phyloP scores from a whole-genome alignment of 2,113 vertebrate genomes.

The Poeciliopsis prolifica region DNA sequence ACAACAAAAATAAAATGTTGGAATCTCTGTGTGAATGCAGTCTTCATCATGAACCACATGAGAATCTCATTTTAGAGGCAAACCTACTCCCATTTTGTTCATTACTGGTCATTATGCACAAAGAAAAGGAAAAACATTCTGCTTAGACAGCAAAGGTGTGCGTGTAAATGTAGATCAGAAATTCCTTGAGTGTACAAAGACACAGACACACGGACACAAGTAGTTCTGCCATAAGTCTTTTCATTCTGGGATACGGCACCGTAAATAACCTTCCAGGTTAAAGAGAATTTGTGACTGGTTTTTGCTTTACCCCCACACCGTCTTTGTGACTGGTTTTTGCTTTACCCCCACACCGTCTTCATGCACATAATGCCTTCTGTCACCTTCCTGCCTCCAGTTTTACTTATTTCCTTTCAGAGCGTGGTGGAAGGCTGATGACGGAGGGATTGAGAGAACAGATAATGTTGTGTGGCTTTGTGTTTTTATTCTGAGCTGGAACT shows the following conservation, averaged over 20 bases:
- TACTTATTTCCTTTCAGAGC: slow-evolving; percentile 17
- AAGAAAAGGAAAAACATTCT: background rate
- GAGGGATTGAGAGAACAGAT: slow-evolving; percentile 6
- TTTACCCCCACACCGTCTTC: slow-evolving; percentile 35
- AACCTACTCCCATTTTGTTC: too few species aligned
- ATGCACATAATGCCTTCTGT: slow-evolving; percentile 39
- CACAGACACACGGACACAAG: background rate
- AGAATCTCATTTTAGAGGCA: too few species aligned
- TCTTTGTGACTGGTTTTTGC: slow-evolving; percentile 57
- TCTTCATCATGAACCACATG: too few species aligned
- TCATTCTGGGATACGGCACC: background rate
- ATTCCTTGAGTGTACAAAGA: background rate
- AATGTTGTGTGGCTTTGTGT: slow-evolving; percentile 21
- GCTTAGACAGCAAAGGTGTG: background rate
- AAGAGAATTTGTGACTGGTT: slow-evolving; percentile 36
- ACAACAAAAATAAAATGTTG: too few species aligned
- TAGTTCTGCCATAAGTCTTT: slow-evolving; percentile 6
- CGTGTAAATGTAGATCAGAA: background rate
- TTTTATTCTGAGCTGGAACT: background rate
- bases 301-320: slow-evolving; percentile 14
- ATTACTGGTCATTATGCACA: background rate
- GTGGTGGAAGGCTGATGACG: slow-evolving; percentile 1
- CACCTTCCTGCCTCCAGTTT: slow-evolving; percentile 59
- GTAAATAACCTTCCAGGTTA: slow-evolving; percentile 14
- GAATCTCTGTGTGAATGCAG: too few species aligned